Evolutionary conservation across 2,797 vertebrate genomes (phyloP).

Genomic region (Cyclura pinguis): DNA sequence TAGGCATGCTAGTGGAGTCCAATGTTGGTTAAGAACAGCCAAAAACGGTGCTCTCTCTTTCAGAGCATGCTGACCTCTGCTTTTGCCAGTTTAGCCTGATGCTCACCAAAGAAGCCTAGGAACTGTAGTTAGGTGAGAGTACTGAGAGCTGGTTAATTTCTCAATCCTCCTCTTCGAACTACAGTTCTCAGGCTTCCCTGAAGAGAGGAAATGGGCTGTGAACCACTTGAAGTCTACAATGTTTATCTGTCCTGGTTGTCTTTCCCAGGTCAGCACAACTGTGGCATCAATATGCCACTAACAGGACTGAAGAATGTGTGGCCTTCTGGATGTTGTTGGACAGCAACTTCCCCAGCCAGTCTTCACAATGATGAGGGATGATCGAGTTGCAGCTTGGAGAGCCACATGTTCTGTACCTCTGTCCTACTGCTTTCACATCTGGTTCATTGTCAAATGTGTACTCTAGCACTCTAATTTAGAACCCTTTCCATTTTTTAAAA

Average conservation of each 20-base stretch:
- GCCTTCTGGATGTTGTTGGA: neutral
- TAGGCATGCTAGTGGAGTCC: too few species aligned
- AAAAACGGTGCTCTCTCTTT: too few species aligned
- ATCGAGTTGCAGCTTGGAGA: neutral
- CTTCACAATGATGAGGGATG: neutral
- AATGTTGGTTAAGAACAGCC: too few species aligned
- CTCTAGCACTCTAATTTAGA: slow-evolving; percentile 58
- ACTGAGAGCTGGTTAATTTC: neutral
- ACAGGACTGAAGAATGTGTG: neutral
- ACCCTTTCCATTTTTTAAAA: slow-evolving; percentile 29
- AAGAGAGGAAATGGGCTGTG: neutral
- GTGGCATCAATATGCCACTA: slow-evolving; percentile 46
- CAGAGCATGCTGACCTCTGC: too few species aligned
- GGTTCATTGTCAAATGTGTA: slow-evolving; percentile 20
- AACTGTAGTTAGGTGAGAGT: neutral
- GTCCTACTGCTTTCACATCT: slow-evolving; percentile 8
- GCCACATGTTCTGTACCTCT: neutral
- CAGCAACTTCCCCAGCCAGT: neutral
- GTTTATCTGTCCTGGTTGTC: neutral
- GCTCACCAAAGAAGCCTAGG: neutral
- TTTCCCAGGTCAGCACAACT: neutral
- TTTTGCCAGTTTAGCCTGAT: neutral
- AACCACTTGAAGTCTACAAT: neutral
- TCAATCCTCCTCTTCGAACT: neutral
- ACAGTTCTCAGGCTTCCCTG: neutral